Conservation (phyloP, 1,140 invertebrate species). For the Pogonomyrmex californicus region DNA sequence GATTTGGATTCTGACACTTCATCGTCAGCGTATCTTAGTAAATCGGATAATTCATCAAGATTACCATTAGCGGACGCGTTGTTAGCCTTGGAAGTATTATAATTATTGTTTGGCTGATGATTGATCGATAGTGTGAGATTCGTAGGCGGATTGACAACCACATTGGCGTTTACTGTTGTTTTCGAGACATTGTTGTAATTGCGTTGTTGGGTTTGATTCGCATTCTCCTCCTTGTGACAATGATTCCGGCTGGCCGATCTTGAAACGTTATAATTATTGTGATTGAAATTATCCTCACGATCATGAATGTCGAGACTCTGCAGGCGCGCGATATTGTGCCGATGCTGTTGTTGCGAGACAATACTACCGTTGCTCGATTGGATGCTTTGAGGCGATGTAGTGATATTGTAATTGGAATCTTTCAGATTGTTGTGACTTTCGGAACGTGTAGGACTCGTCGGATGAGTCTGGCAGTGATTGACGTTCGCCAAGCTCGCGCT, state of each 20-base stretch:
- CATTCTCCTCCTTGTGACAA: constrained; percentile 87
- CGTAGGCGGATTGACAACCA: constrained; percentile 77
- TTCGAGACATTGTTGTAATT: constrained; percentile 85
- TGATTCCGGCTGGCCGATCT: constrained; percentile 82
- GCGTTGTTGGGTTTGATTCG: constrained; percentile 85
- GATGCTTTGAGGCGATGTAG: constrained; percentile 75
- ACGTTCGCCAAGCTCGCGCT: constrained; percentile 88
- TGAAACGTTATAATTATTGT: constrained; percentile 84
- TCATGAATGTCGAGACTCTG: constrained; percentile 83
- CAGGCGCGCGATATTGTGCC: constrained; percentile 81
- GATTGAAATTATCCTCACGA: constrained; percentile 84
- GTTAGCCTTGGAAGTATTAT: constrained; percentile 74
- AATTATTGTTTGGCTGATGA: constrained; percentile 85
- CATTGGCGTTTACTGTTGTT: constrained; percentile 85
- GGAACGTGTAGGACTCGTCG: constrained; percentile 84
- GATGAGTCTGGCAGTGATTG: constrained; percentile 84
- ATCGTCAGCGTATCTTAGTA: constrained; percentile 88
- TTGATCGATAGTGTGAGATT: constrained; percentile 82
- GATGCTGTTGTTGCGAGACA: constrained; percentile 74
- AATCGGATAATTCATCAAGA: constrained; percentile 91
- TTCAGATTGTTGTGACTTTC: constrained; percentile 86
- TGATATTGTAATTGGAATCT: constrained; percentile 86
- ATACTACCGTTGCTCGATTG: constrained; percentile 77
- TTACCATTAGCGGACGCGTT: constrained; percentile 84
- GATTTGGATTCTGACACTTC: constrained; percentile 86